Conservation (phyloP, 1,140 invertebrate species). For the Onthophagus taurus region DNA sequence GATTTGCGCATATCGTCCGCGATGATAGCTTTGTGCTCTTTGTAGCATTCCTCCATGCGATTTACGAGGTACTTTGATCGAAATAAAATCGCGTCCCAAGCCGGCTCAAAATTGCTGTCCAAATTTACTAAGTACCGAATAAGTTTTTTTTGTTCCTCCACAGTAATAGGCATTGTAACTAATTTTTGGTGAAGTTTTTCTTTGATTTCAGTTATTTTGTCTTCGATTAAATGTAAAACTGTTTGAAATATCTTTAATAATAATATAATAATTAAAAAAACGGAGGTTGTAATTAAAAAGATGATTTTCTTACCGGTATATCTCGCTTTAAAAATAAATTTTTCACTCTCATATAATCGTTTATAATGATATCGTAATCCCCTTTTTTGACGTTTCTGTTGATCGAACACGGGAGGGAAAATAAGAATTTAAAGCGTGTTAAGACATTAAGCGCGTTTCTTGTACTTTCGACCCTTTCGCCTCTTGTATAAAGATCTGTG, state of each 20-base stretch:
- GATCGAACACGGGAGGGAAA: slow-evolving; percentile 89
- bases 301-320: slow-evolving; percentile 55
- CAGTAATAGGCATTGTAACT: slow-evolving; percentile 74
- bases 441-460: slow-evolving; percentile 89
- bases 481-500: slow-evolving; percentile 83
- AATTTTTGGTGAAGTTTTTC: slow-evolving; percentile 73
- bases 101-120: slow-evolving; percentile 73
- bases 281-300: background rate
- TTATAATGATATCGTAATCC: slow-evolving; percentile 96
- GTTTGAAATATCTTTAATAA: slow-evolving; percentile 62
- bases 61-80: slow-evolving; percentile 65
- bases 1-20: slow-evolving; percentile 26
- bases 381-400: slow-evolving; percentile 88
- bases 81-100: slow-evolving; percentile 84
- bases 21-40: slow-evolving; percentile 43
- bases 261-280: slow-evolving; percentile 12
- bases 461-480: slow-evolving; percentile 92
- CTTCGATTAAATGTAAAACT: slow-evolving; percentile 85
- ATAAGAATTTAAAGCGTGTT: slow-evolving; percentile 84
- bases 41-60: slow-evolving; percentile 52
- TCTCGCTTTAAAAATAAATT: slow-evolving; percentile 94
- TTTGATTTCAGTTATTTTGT: slow-evolving; percentile 72
- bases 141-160: slow-evolving; percentile 90
- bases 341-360: slow-evolving; percentile 93
- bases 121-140: slow-evolving; percentile 68